Evolutionary conservation across 1,140 invertebrate genomes (phyloP).

Genomic region (Glossosoma conforme): DNA sequence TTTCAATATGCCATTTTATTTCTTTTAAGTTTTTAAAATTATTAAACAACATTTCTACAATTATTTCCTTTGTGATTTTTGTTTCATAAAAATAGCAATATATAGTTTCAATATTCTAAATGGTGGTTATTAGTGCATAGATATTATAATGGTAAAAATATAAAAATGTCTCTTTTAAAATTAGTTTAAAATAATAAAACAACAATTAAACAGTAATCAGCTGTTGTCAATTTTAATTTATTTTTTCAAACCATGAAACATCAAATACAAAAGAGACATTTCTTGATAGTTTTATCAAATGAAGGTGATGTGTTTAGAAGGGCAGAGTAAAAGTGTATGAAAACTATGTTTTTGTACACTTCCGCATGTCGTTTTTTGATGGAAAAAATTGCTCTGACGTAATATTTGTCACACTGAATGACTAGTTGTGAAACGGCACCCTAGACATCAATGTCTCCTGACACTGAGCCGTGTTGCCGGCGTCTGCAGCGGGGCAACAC

Average conservation of each 20-base stretch:
- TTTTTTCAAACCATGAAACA: too few relatives aligned
- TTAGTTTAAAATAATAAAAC: neutral
- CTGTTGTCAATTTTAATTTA: too few relatives aligned
- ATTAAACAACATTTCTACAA: too few relatives aligned
- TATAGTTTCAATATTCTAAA: slow-evolving; percentile 18
- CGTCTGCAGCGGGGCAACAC: neutral
- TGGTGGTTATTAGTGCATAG: slow-evolving; percentile 18
- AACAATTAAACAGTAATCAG: neutral
- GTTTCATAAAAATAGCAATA: too few relatives aligned
- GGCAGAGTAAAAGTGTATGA: slow-evolving; percentile 3
- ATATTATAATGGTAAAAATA: slow-evolving; percentile 13
- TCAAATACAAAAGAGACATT: too few relatives aligned
- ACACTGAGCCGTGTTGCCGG: neutral
- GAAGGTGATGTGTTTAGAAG: slow-evolving; percentile 1
- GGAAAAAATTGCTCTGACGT: neutral
- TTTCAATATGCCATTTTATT: too few relatives aligned
- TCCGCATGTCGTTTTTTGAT: slow-evolving; percentile 1
- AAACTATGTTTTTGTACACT: slow-evolving; percentile 1
- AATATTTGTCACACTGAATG: slow-evolving; percentile 2
- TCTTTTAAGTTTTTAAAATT: too few relatives aligned
- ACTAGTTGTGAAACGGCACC: slow-evolving; percentile 2
- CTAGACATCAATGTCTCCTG: neutral
- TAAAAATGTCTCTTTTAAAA: slow-evolving; percentile 12
- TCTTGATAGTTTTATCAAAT: neutral
- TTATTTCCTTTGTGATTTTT: too few relatives aligned